Conservation (phyloP, 2,888 invertebrate genomes). For the Endotricha flammealis region DNA sequence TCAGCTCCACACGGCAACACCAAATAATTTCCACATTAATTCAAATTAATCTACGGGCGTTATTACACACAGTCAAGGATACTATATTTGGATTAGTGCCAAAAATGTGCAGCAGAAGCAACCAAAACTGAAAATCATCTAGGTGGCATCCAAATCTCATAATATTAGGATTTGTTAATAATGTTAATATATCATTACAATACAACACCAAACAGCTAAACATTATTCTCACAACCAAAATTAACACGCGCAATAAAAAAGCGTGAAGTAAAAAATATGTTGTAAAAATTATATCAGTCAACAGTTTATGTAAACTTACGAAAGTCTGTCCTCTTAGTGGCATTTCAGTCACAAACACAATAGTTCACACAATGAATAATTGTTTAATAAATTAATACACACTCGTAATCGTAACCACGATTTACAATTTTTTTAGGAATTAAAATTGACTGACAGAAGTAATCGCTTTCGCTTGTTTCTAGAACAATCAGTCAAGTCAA, state of each 20-base stretch:
- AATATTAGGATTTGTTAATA: constrained; percentile 21
- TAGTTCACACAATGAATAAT: constrained; percentile 26
- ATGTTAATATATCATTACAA: constrained; percentile 39
- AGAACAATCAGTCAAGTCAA: constrained; percentile 46
- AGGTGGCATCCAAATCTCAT: constrained; percentile 23
- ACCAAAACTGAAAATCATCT: constrained; percentile 60
- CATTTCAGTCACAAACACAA: constrained; percentile 53
- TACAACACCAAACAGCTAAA: background rate
- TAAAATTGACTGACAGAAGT: constrained; percentile 38
- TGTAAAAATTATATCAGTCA: constrained; percentile 30
- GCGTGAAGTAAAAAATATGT: constrained; percentile 17
- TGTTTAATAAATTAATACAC: constrained; percentile 13
- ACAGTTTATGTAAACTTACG: constrained; percentile 49
- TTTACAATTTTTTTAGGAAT: constrained; percentile 29
- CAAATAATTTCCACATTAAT: constrained; percentile 35
- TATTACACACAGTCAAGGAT: constrained; percentile 65
- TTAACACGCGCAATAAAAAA: background rate
- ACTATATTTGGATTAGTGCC: constrained; percentile 62
- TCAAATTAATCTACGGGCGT: constrained; percentile 39
- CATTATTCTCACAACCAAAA: background rate
- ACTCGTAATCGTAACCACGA: constrained; percentile 19
- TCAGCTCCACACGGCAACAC: constrained; percentile 42
- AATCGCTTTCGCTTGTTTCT: constrained; percentile 36
- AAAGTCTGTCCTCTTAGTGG: constrained; percentile 65
- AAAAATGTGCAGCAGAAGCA: constrained; percentile 60